These are phyloP conservation scores for Sebastes ruberrimus DNA, from an alignment of 2,797 vertebrate species.

Conservation along the genomic window DNA sequence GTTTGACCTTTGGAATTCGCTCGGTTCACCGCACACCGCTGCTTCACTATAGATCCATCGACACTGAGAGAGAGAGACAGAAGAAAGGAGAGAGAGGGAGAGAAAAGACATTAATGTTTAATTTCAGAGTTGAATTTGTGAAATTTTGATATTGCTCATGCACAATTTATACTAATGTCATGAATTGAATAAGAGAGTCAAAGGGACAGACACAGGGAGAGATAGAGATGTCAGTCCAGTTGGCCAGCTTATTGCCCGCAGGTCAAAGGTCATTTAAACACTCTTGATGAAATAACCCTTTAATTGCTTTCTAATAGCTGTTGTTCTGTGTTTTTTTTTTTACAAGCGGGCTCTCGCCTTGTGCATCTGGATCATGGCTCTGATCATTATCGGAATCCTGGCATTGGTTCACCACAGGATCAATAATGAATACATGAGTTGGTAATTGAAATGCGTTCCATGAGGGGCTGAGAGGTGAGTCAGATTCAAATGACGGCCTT, in stretches of 20 bases:
- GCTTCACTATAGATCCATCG: slow-evolving; percentile 24
- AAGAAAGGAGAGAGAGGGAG: not conserved
- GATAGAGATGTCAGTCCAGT: not conserved
- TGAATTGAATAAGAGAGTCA: slow-evolving; percentile 17
- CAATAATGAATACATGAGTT: slow-evolving; percentile 41
- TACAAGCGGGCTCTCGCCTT: not conserved
- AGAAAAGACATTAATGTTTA: slow-evolving; percentile 36
- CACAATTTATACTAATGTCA: slow-evolving; percentile 17
- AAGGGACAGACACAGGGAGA: not conserved
- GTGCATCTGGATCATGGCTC: slow-evolving; percentile 4
- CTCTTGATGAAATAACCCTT: slow-evolving; percentile 21
- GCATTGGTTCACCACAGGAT: slow-evolving; percentile 10
- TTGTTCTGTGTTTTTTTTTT: not conserved
- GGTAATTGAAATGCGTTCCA: slow-evolving; percentile 33
- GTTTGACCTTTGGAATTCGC: slow-evolving; percentile 63
- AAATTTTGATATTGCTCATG: slow-evolving; percentile 13
- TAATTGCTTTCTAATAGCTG: slow-evolving; percentile 4
- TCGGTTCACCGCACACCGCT: not conserved
- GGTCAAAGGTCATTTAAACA: slow-evolving; percentile 31
- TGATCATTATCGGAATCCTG: slow-evolving; percentile 36
- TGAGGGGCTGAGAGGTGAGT: not conserved
- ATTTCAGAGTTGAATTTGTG: slow-evolving; percentile 34
- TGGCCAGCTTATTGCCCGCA: not conserved
- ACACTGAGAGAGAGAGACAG: not conserved
- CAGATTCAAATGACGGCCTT: slow-evolving; percentile 17